A percentile compares a stretch with the other conserved stretches of the same genome.
Conservation (phyloP, 2,888 invertebrate genomes). For the Dascillus cervinus region DNA sequence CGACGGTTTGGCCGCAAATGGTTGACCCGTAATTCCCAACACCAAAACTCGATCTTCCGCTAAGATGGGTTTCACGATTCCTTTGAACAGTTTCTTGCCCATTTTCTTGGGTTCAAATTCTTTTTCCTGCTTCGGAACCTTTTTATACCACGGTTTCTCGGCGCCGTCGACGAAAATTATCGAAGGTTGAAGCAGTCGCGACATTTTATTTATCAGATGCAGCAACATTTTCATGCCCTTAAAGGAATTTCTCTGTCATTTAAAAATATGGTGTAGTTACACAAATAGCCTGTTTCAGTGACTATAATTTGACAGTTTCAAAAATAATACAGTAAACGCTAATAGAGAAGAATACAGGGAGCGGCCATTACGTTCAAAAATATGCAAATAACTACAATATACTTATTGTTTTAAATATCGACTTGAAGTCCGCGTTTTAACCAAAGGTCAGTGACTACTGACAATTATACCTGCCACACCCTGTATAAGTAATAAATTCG, state of each 20-base stretch:
- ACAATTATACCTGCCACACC: no score
- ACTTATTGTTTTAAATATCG: no score
- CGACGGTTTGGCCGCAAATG: constrained; percentile 51
- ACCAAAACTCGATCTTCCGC: constrained; percentile 60
- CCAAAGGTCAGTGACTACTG: no score
- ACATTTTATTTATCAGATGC: constrained; percentile 58
- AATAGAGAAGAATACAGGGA: no score
- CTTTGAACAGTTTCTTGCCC: constrained; percentile 58
- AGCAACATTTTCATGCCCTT: constrained; percentile 57
- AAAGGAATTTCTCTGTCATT: no score
- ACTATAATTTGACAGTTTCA: no score
- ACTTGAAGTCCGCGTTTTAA: no score
- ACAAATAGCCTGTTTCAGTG: no score
- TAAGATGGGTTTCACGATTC: constrained; percentile 59
- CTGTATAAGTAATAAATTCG: no score
- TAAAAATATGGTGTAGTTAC: constrained; percentile 1
- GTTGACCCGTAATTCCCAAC: constrained; percentile 59
- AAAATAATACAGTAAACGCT: no score
- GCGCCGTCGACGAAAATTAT: constrained; percentile 62
- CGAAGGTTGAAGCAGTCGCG: constrained; percentile 61
- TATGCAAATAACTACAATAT: no score
- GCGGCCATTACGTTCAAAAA: no score
- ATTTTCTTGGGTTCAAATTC: constrained; percentile 60
- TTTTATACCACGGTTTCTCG: constrained; percentile 62
- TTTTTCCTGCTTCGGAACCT: constrained; percentile 55